phyloP scores from a whole-genome alignment of 2,888 invertebrate species.

The Troilus luridus region DNA sequence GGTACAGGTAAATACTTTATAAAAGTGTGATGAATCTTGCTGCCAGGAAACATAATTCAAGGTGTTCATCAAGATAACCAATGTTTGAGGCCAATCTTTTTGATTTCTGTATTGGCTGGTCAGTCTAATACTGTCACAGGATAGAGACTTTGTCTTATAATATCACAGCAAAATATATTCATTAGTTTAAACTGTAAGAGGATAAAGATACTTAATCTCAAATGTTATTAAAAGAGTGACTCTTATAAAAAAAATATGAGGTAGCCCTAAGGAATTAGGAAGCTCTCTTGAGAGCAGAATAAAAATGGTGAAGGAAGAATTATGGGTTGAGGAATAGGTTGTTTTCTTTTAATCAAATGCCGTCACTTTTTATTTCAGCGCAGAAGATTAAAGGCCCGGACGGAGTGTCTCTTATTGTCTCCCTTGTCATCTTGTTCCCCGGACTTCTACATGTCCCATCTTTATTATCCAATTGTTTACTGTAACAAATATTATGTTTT shows the following conservation, averaged over 20 bases:
- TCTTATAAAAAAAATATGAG: not conserved
- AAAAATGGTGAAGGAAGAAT: not conserved
- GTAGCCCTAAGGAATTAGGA: not conserved
- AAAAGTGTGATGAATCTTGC: too few species aligned
- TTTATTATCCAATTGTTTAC: not conserved
- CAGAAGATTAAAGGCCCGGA: constrained; percentile 4
- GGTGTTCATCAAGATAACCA: too few species aligned
- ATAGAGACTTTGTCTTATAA: too few species aligned
- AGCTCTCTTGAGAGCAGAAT: not conserved
- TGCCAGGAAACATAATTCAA: too few species aligned
- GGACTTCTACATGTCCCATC: too few species aligned
- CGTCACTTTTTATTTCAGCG: constrained; percentile 6
- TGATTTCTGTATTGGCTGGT: too few species aligned
- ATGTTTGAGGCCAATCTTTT: too few species aligned
- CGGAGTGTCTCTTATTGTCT: constrained; percentile 5
- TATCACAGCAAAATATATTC: too few species aligned
- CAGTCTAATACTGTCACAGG: too few species aligned
- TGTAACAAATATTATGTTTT: not conserved
- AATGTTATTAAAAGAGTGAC: not conserved
- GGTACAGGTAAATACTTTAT: too few species aligned
- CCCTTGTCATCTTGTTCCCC: not conserved
- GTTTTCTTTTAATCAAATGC: constrained; percentile 35
- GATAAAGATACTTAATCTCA: not conserved
- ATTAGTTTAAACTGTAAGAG: not conserved
- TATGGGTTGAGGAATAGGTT: not conserved